A percentile compares a stretch with the other conserved stretches of the same genome.
Evolutionary conservation across 1,140 invertebrate genomes (phyloP).

Genomic region (Drosophila malerkotliana): DNA sequence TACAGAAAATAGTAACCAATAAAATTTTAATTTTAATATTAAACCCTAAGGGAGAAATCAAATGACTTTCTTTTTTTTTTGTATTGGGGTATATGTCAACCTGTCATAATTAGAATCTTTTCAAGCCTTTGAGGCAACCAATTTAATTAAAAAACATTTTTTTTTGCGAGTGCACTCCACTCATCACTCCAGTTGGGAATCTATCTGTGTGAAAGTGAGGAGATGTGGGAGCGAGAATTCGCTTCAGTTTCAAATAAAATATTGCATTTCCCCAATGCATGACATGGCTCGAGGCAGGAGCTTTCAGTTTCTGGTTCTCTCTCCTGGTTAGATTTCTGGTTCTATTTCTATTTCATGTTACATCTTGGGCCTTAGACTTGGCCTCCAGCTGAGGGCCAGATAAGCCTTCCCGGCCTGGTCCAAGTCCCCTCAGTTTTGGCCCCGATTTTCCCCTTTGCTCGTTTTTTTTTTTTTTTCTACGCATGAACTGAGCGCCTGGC

Average conservation of each 20-base stretch:
- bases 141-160: background rate
- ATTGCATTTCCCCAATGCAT: constrained; percentile 74
- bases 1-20: too few relatives aligned
- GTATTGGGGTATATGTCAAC: too few relatives aligned
- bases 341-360: background rate
- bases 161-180: constrained; percentile 26
- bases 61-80: too few relatives aligned
- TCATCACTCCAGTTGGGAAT: constrained; percentile 40
- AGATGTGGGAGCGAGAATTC: constrained; percentile 36
- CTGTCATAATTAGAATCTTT: background rate
- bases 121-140: too few relatives aligned
- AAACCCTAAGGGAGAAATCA: too few relatives aligned
- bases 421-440: constrained; percentile 8
- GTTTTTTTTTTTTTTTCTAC: constrained; percentile 4
- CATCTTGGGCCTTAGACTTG: constrained; percentile 23
- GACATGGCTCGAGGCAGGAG: constrained; percentile 22
- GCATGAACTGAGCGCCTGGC: constrained; percentile 61
- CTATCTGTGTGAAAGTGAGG: constrained; percentile 24
- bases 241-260: constrained; percentile 75
- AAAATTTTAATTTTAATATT: too few relatives aligned
- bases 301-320: constrained; percentile 1
- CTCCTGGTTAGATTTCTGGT: constrained; percentile 4
- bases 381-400: constrained; percentile 40
- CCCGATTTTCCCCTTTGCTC: too few relatives aligned
- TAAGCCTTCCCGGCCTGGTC: constrained; percentile 26